Conservation (phyloP, 2,888 invertebrate genomes). For the Mactromeris polynyma region DNA sequence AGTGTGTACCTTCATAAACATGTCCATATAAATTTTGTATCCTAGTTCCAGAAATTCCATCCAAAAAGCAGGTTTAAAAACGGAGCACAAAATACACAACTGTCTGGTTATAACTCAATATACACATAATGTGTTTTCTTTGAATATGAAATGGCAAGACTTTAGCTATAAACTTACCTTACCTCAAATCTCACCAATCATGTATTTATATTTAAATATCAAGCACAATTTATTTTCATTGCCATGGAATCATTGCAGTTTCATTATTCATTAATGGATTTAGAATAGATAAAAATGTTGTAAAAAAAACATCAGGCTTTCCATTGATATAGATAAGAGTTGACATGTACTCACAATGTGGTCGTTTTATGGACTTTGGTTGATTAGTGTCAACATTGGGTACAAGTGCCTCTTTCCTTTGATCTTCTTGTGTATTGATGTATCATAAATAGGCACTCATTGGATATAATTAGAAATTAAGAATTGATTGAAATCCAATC, state of each 20-base stretch:
- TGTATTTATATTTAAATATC: background rate
- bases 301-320: background rate
- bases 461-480: slow-evolving; percentile 57
- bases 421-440: slow-evolving; percentile 50
- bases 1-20: no score
- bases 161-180: no score
- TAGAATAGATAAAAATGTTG: background rate
- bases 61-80: no score
- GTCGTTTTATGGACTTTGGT: slow-evolving; percentile 41
- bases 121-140: no score
- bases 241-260: background rate
- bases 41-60: no score
- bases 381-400: slow-evolving; percentile 57
- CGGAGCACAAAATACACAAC: no score
- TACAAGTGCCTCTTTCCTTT: slow-evolving; percentile 53
- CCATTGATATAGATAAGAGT: background rate
- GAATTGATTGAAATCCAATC: slow-evolving; percentile 31
- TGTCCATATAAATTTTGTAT: no score
- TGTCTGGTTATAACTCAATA: no score
- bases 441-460: slow-evolving; percentile 56
- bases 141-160: no score
- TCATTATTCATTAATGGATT: background rate
- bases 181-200: no score
- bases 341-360: slow-evolving; percentile 27
- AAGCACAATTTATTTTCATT: background rate